Evolutionary conservation across 2,888 invertebrate genomes (phyloP), one percentile per base, ranked within the genome.

Genomic region (Campoplex capitator): DNA sequence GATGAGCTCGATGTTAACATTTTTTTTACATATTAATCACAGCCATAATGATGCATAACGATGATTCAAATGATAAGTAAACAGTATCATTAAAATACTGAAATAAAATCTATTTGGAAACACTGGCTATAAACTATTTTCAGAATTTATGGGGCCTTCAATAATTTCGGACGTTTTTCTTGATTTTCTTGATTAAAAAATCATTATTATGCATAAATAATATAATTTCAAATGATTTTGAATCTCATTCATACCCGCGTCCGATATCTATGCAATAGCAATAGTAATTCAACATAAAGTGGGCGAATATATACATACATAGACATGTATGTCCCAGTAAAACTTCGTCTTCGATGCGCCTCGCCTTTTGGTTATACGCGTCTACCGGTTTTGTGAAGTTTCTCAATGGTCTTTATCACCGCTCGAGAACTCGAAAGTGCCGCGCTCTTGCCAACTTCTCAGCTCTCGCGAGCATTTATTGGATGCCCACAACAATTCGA

Each of bases 401-500:
- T 79, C 80, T 86, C 80, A 80, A 83, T 83, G 80, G 75, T 88
- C 86, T 85, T 88, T 83, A 85, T 85, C 84, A 83, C 73, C 77
- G 42, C 51, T 67, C 78, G 70, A 80, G 62, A 71, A 51, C 82
- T 77, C 75, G 84, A 81, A 68, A 84, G 67, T 80, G 67, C 74
- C 56, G 38, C 56, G 58, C 71, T 76, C 71, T 58, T 28, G 76
- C 74, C 35, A 86, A 84, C 79, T 86, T 83, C 67, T 76, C 68
- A 56, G 71, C 77, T 75, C 45, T 79, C 45, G 75, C 76, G 51
- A 84, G 51, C 83, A 85, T 88, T 83, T 77, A 87, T 86, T 83
- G 68, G 62, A 81, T 82, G 77, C 83, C 67, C 65, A 65, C 83
- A 76, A 88, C 78, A 82, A 77, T 83, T 83, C 80, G 76, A 76